phyloP scores from a whole-genome alignment of 2,888 invertebrate species.

The Eupithecia dodoneata region DNA sequence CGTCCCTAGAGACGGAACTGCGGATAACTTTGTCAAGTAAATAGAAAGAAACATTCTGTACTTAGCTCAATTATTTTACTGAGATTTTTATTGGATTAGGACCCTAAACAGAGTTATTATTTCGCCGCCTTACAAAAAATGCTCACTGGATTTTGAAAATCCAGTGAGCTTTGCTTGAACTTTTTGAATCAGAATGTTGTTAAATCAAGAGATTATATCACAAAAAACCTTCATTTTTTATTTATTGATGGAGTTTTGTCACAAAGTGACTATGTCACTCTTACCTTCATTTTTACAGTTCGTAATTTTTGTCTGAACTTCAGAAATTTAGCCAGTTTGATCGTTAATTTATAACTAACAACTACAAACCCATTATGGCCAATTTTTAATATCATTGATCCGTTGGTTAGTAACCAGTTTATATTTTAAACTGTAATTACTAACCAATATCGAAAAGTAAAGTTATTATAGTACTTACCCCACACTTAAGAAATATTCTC shows the following conservation, averaged over 20 bases:
- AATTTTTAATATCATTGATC: no score
- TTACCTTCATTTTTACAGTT: no score
- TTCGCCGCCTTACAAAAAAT: not conserved
- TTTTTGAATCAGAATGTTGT: not conserved
- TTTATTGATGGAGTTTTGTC: no score
- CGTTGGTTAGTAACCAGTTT: no score
- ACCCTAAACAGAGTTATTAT: not conserved
- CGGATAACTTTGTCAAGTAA: slow-evolving; percentile 3
- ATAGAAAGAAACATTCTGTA: slow-evolving; percentile 10
- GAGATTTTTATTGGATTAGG: not conserved
- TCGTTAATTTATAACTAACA: slow-evolving; percentile 12
- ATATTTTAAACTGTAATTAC: no score
- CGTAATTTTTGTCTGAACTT: slow-evolving; percentile 11
- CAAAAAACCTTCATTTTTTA: no score
- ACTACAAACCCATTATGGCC: no score
- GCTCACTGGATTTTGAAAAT: not conserved
- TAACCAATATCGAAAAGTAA: no score
- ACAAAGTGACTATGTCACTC: no score
- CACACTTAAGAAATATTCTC: not conserved
- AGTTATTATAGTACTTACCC: no score
- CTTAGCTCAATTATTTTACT: not conserved
- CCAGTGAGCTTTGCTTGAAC: not conserved
- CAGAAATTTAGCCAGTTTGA: slow-evolving; percentile 5
- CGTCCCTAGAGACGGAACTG: slow-evolving; percentile 4
- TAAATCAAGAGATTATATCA: no score